Conservation (phyloP, 2,797 vertebrate genomes). For the Phoeniculus purpureus region DNA sequence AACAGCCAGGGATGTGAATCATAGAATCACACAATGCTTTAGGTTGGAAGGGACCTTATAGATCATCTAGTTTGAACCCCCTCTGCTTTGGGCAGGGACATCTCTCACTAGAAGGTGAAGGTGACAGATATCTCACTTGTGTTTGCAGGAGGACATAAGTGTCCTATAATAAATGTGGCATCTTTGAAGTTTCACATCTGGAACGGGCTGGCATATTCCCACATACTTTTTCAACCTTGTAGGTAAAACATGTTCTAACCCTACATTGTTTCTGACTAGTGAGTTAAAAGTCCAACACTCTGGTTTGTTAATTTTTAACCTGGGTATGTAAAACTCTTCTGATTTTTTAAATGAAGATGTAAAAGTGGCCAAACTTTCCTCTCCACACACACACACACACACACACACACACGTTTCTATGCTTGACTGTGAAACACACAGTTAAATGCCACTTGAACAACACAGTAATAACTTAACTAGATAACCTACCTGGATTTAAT, state of each 20-base stretch:
- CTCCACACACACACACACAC: too few species aligned
- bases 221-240: neutral
- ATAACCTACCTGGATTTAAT: conserved; percentile 61
- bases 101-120: neutral
- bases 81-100: too few species aligned
- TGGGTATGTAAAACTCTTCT: neutral
- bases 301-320: conserved; percentile 59
- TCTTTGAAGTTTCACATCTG: neutral
- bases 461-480: conserved; percentile 48
- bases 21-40: too few species aligned
- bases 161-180: neutral
- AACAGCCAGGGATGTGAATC: neutral
- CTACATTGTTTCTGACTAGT: neutral
- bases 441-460: conserved; percentile 49
- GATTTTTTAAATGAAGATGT: neutral
- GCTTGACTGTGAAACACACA: neutral
- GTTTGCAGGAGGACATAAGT: neutral
- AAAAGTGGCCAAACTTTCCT: conserved; percentile 2
- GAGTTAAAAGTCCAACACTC: conserved; percentile 54
- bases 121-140: neutral
- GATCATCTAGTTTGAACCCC: too few species aligned
- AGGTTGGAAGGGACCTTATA: too few species aligned
- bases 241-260: neutral
- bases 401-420: neutral
- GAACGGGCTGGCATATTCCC: neutral